Base-by-base conservation (phyloP, 2,888 invertebrate species). In the Clusia tigrina region DNA sequence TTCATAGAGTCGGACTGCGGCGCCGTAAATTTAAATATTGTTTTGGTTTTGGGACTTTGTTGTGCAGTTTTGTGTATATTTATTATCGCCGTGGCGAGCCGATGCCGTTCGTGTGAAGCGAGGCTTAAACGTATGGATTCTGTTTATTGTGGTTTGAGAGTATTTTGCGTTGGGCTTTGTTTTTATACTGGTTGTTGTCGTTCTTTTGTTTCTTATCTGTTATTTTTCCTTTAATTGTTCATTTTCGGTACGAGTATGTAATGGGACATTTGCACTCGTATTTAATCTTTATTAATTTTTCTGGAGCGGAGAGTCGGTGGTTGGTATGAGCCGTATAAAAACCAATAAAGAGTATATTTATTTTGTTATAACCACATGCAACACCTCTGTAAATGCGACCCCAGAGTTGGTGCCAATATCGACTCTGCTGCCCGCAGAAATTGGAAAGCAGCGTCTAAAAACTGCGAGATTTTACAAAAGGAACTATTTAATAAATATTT, bases 131-230 rank as follows among this genome's bases (percentile, higher is more conserved):
- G 18, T 48, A 24, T n/a, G 46, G 24, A 37, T 65, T 65, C 62
- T 56, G 65, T 65, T 65, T 65, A 62, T 65, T 62, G 62, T 46
- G 62, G 53, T 62, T 62, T 59, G 60, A 62, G 65, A 32, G 25
- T 58, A 9, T 56, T 56, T 56, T 56, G 20, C 42, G 37, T 20
- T 56, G 9, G 3, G 12, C 12, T 32, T 32, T 32, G 3, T 42
- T 3, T 42, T 6, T n/a, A n/a, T n/a, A n/a, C n/a, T n/a, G n/a
- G n/a, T n/a, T n/a, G n/a, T n/a, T n/a, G n/a, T n/a, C n/a, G n/a
- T n/a, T n/a, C n/a, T n/a, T 17, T 42, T 42, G 15, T 42, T 42
- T 6, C n/a, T 42, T 3, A 17, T 42, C 42, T n/a, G 10, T 17
- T 42, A 17, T 42, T 10, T 48, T 42, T n/a, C n/a, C 10, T 42